phyloP scores from a whole-genome alignment of 2,113 vertebrate species.

The Corydoras sp. region DNA sequence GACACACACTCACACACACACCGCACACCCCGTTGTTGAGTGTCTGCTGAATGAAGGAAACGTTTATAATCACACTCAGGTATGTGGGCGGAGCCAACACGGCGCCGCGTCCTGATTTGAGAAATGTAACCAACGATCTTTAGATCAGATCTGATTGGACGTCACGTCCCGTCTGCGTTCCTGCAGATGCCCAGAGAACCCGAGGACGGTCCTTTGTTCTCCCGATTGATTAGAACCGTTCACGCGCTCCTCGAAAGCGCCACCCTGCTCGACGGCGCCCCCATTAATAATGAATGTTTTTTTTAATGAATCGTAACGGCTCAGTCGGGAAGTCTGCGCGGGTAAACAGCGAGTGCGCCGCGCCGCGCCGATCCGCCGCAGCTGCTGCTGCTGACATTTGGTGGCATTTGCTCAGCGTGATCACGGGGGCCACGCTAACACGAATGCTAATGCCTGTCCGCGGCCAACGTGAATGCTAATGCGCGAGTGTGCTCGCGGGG shows the following conservation, averaged over 20 bases:
- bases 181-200: too few relatives aligned
- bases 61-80: too few relatives aligned
- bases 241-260: too few relatives aligned
- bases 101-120: too few relatives aligned
- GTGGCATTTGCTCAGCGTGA: conserved; percentile 41
- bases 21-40: neutral
- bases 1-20: neutral
- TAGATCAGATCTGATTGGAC: too few relatives aligned
- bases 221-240: too few relatives aligned
- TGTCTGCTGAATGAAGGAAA: neutral
- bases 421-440: conserved; percentile 18
- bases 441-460: conserved; percentile 9
- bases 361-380: neutral
- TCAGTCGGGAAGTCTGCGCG: neutral
- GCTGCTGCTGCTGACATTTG: conserved; percentile 43
- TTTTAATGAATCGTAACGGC: neutral
- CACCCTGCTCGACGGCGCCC: too few relatives aligned
- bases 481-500: neutral
- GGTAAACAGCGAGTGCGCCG: conserved; percentile 6
- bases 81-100: too few relatives aligned
- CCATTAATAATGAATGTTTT: conserved; percentile 2
- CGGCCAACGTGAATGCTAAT: conserved; percentile 7
- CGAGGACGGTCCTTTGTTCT: too few relatives aligned
- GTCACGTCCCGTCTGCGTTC: too few relatives aligned
- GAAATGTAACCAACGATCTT: too few relatives aligned